Evolutionary conservation across 2,888 invertebrate species (phyloP), one percentile per base, ranked within the genome.

Genomic region (Spisula solida): DNA sequence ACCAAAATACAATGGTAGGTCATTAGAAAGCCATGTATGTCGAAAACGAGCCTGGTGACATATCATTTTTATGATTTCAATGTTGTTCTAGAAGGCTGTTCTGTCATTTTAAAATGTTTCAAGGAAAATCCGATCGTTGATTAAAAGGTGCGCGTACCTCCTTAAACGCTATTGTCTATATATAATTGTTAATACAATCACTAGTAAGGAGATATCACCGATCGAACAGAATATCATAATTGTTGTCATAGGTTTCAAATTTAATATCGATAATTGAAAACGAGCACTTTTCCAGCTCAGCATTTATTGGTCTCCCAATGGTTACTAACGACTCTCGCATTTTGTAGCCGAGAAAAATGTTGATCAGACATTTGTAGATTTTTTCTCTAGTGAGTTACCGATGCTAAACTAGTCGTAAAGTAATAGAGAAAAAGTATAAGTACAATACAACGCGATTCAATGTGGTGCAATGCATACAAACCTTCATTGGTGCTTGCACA

Each of bases 221-320:
- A n/a, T 25, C 0, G 8, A 8, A 25, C 25, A 25, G 60, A 25
- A 12, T 25, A 66, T 5, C 60, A 66, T 4, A 6, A 25, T 25
- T 14, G 25, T 25, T 25, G 60, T 25, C 60, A 1, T n/a, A 25
- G 60, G 60, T 66, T 66, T 66, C 60, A 66, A 66, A 66, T 66
- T 66, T 66, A 66, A 66, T 66, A 66, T 66, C 60, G 60, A 66
- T 66, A 25, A 66, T 66, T 66, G 60, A 66, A 66, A 66, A 66
- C 60, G 60, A 25, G 60, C 60, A 25, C 60, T 25, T 66, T 66
- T 66, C 25, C 60, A 10, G 60, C 25, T 66, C 60, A 10, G 60
- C 25, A 66, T 25, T 66, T 66, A 66, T 66, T 66, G 60, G 25
- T 66, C 60, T 66, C 5, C 12, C 25, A 66, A 12, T 66, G 60